phyloP scores from a whole-genome alignment of 2,888 invertebrate genomes.

The Agrotis clavis region DNA sequence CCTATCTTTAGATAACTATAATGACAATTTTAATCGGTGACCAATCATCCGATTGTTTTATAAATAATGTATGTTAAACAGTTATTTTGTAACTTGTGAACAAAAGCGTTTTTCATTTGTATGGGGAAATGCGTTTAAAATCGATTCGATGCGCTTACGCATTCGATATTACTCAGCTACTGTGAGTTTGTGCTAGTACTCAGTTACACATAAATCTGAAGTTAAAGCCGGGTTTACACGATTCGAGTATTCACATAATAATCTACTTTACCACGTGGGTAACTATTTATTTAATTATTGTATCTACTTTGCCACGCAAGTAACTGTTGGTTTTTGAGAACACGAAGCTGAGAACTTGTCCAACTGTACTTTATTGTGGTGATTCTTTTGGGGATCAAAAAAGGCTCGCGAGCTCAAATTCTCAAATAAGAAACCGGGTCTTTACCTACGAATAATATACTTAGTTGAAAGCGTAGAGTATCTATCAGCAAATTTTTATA shows the following conservation, averaged over 20 bases:
- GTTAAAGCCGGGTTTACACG: background rate
- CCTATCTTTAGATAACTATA: slow-evolving; percentile 26
- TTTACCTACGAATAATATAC: no score
- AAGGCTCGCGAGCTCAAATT: no score
- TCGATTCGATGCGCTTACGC: slow-evolving; percentile 44
- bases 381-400: no score
- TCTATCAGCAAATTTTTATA: no score
- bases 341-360: no score
- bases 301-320: no score
- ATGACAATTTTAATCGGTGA: slow-evolving; percentile 15
- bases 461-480: no score
- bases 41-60: slow-evolving; percentile 9
- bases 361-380: no score
- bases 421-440: no score
- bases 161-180: slow-evolving; percentile 12
- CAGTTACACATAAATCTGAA: slow-evolving; percentile 6
- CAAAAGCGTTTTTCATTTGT: slow-evolving; percentile 31
- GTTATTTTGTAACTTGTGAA: slow-evolving; percentile 12
- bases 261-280: no score
- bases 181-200: background rate
- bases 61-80: slow-evolving; percentile 4
- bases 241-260: background rate
- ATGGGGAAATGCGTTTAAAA: slow-evolving; percentile 38
- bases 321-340: no score
- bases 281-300: background rate